phyloP scores from a whole-genome alignment of 2,113 vertebrate species.

The Erinaceus europaeus region DNA sequence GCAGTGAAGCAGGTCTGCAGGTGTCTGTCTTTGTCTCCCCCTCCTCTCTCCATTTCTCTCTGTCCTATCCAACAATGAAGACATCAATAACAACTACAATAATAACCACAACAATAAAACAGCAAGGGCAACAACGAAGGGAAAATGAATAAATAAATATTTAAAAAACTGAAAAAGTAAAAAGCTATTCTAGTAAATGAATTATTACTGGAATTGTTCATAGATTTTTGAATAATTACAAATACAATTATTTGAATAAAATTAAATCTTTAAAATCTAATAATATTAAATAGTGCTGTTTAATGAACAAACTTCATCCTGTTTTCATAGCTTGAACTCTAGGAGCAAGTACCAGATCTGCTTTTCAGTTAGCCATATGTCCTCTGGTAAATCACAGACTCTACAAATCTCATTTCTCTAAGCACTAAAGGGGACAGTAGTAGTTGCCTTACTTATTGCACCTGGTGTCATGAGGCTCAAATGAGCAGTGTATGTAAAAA shows the following conservation, averaged over 20 bases:
- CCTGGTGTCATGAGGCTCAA: neutral
- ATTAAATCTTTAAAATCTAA: neutral
- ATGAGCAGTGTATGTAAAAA: neutral
- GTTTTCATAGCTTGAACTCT: neutral
- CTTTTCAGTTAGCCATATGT: neutral
- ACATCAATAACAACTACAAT: too few species aligned
- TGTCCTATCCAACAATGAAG: too few species aligned
- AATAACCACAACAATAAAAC: too few species aligned
- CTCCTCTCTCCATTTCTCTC: too few species aligned
- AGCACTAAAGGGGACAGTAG: neutral
- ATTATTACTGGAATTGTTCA: neutral
- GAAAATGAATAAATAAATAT: too few species aligned
- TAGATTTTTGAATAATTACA: neutral
- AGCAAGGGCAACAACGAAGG: too few species aligned
- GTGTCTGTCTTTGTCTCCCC: too few species aligned
- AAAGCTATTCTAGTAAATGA: neutral
- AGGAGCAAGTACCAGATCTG: neutral
- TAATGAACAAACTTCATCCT: neutral
- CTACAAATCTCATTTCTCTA: neutral
- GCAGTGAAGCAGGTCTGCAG: too few species aligned
- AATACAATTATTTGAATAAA: neutral
- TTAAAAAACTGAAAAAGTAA: too few species aligned
- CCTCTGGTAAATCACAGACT: neutral
- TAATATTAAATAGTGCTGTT: neutral
- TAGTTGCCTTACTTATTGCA: neutral